Conservation (phyloP, 2,113 vertebrate genomes). For the Ptilonorhynchus violaceus region DNA sequence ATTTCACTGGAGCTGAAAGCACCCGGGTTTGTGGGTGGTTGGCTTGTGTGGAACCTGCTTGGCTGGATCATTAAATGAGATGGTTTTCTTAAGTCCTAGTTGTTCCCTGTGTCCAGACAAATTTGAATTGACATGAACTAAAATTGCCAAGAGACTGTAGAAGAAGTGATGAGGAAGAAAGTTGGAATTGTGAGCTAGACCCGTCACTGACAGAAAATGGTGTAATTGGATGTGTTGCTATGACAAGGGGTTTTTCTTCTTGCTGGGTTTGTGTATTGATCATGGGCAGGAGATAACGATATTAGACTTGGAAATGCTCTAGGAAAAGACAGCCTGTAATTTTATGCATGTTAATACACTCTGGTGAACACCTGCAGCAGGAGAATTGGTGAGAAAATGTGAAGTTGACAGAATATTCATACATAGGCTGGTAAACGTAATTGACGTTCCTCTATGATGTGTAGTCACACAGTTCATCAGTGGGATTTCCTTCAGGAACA, state of each 20-base stretch:
- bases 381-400: neutral
- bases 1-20: neutral
- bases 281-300: neutral
- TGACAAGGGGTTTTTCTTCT: no score
- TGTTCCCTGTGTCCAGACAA: neutral
- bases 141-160: neutral
- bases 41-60: slow-evolving; percentile 10
- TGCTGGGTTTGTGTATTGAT: neutral
- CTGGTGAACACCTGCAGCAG: neutral
- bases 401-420: neutral
- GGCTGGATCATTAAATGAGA: neutral
- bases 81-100: neutral
- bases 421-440: neutral
- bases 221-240: neutral
- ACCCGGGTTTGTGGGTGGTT: neutral
- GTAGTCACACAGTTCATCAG: neutral
- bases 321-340: neutral
- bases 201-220: neutral
- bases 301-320: neutral
- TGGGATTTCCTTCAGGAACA: neutral
- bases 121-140: neutral
- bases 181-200: neutral
- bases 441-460: neutral
- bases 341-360: neutral
- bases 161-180: neutral